These are phyloP conservation scores for Echinometra lucunter DNA, from an alignment of 53 echinoderm and acorn worm species.

Conservation along the genomic window DNA sequence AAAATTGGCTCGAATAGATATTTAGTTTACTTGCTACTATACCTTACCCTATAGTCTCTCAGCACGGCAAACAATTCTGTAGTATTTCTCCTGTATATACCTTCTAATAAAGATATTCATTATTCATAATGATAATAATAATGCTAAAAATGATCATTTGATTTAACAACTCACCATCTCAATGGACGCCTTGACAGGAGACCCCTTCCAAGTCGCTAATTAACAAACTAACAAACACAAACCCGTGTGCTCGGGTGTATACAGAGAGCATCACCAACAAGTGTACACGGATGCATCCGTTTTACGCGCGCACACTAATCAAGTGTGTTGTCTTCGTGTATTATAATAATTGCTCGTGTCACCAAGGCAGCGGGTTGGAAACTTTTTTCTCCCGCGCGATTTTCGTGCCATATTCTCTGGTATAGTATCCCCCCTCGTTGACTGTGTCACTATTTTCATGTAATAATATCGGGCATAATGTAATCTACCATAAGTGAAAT, in stretches of 20 bases:
- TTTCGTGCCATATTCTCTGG: not conserved
- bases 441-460: constrained; percentile 1
- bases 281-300: not conserved
- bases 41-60: not conserved
- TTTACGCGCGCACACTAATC: constrained; percentile 4
- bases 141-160: too few species aligned
- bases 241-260: not conserved
- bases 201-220: not conserved
- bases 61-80: not conserved
- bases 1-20: not conserved
- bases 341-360: not conserved
- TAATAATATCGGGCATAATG: not conserved
- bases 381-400: not conserved
- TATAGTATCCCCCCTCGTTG: not conserved
- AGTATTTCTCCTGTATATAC: not conserved
- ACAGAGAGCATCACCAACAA: not conserved
- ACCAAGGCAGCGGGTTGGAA: not conserved
- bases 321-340: not conserved
- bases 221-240: not conserved
- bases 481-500: not conserved
- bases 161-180: constrained; percentile 25
- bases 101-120: not conserved
- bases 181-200: not conserved
- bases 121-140: not conserved
- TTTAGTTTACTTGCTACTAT: not conserved